A percentile compares a stretch with the other conserved stretches of the same genome.
These are phyloP conservation scores for Fukomys damarensis DNA, from an alignment of 2,113 vertebrate genomes.

Conservation along the genomic window DNA sequence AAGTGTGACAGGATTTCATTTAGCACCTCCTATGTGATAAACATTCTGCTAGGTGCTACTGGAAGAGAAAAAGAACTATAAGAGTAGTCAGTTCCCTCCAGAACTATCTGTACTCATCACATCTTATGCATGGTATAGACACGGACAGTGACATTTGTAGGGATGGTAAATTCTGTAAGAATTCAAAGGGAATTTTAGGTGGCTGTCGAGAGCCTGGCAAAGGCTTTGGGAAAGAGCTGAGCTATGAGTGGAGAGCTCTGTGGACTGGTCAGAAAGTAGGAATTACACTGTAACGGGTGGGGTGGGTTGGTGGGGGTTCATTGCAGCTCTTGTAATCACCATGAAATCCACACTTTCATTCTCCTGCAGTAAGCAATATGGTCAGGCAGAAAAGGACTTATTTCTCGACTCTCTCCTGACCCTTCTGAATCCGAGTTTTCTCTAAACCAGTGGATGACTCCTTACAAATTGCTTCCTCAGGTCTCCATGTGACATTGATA, in stretches of 20 bases:
- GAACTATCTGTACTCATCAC: background rate
- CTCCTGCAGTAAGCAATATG: background rate
- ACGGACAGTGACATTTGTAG: background rate
- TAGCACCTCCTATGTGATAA: background rate
- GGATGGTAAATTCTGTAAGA: background rate
- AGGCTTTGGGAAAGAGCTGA: background rate
- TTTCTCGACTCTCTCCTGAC: background rate
- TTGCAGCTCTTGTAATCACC: too few relatives aligned
- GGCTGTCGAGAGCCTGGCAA: background rate
- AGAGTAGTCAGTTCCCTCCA: background rate
- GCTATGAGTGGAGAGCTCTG: background rate
- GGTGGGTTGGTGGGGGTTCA: background rate
- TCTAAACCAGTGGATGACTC: background rate
- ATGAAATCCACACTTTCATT: background rate
- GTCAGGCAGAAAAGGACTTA: background rate
- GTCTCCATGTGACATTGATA: background rate
- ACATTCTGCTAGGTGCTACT: background rate
- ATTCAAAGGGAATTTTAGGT: background rate
- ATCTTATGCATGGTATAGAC: background rate
- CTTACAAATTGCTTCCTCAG: slow-evolving; percentile 2
- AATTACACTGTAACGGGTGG: background rate
- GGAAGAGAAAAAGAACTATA: background rate
- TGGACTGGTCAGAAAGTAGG: background rate
- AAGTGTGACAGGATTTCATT: background rate
- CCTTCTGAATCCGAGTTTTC: slow-evolving; percentile 9